A percentile compares a stretch with the other conserved stretches of the same genome.
phyloP scores from a whole-genome alignment of 2,888 invertebrate genomes.

The Drosophila kambysellisi region DNA sequence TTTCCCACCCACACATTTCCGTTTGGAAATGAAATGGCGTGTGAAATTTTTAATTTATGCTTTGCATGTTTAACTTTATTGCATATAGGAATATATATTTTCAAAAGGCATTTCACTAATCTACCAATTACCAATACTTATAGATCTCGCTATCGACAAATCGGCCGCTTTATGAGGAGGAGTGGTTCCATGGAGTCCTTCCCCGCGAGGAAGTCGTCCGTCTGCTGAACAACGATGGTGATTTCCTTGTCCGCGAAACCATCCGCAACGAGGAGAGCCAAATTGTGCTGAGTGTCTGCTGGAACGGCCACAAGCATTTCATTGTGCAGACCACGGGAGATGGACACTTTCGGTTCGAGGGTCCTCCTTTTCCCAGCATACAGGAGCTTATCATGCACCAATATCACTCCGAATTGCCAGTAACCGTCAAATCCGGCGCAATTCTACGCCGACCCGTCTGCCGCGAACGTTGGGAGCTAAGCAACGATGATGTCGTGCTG shows the following conservation, averaged over 20 bases:
- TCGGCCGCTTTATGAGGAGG: conserved; percentile 93
- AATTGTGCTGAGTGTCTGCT: conserved; percentile 96
- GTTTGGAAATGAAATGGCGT: conserved; percentile 61
- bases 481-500: conserved; percentile 96
- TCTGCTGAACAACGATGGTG: conserved; percentile 95
- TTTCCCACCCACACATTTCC: conserved; percentile 73
- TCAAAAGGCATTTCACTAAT: conserved; percentile 16
- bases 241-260: conserved; percentile 97
- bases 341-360: conserved; percentile 97
- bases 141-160: conserved; percentile 86
- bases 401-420: conserved; percentile 93
- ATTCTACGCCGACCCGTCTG: conserved; percentile 94
- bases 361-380: conserved; percentile 96
- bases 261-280: conserved; percentile 96
- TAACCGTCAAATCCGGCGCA: conserved; percentile 96
- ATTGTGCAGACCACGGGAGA: conserved; percentile 97
- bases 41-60: conserved; percentile 42
- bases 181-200: conserved; percentile 98
- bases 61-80: conserved; percentile 65
- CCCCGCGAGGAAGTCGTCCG: conserved; percentile 98
- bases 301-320: conserved; percentile 98
- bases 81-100: conserved; percentile 4
- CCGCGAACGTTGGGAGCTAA: conserved; percentile 97
- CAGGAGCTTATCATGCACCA: conserved; percentile 96
- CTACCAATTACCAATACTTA: conserved; percentile 23